phyloP scores from a whole-genome alignment of 2,797 vertebrate genomes.

The Nothura maculosa region DNA sequence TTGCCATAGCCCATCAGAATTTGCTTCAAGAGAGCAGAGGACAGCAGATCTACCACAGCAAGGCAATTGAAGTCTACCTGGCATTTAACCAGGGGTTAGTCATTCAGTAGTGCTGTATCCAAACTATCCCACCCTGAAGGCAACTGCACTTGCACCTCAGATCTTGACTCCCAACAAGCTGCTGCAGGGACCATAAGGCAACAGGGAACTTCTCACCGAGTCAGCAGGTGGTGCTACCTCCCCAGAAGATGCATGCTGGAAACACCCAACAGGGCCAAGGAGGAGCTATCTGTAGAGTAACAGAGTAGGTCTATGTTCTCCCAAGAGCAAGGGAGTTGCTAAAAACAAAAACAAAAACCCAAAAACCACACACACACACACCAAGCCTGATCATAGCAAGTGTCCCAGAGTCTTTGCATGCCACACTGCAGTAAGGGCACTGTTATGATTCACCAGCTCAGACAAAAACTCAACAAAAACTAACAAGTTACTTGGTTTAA shows the following conservation, averaged over 20 bases:
- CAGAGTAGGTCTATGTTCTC: background rate
- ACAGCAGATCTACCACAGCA: background rate
- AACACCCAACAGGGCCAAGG: background rate
- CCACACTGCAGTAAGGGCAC: background rate
- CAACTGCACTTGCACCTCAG: accelerated
- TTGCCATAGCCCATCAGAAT: background rate
- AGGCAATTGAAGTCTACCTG: background rate
- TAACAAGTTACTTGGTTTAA: background rate
- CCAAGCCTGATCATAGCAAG: background rate
- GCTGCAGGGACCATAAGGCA: background rate
- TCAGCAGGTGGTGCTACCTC: slow-evolving; percentile 31
- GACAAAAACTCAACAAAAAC: background rate
- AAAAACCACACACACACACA: no score
- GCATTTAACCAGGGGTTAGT: no score
- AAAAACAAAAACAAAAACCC: accelerated
- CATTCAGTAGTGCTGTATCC: no score
- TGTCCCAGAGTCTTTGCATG: background rate
- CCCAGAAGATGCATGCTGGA: background rate
- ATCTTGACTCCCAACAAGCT: background rate
- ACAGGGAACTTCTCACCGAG: background rate
- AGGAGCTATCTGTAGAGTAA: background rate
- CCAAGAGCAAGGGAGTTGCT: background rate
- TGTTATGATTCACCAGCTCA: background rate
- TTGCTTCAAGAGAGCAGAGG: background rate
- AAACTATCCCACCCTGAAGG: background rate